phyloP scores from a whole-genome alignment of 2,888 invertebrate species.

The Parasteatoda lunata region DNA sequence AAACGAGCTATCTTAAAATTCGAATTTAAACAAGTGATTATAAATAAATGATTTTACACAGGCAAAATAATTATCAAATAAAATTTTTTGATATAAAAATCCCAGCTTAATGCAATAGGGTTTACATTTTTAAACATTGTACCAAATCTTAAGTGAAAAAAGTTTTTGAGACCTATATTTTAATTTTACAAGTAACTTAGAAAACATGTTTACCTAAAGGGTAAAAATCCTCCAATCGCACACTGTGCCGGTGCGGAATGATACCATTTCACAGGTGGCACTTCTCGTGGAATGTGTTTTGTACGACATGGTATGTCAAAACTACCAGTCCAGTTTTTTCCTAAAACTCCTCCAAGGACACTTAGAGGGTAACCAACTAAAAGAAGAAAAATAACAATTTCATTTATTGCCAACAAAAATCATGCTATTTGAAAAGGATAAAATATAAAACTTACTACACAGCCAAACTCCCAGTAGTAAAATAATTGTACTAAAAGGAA shows the following conservation, averaged over 20 bases:
- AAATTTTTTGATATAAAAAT: too few species aligned
- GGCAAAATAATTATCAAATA: too few species aligned
- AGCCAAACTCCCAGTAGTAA: constrained; percentile 76
- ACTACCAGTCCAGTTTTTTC: constrained; percentile 75
- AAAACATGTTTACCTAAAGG: constrained; percentile 75
- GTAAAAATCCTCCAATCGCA: constrained; percentile 77
- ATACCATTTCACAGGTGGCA: constrained; percentile 76
- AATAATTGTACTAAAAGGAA: constrained; percentile 76
- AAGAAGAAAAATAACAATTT: constrained; percentile 50
- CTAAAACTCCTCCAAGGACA: constrained; percentile 77
- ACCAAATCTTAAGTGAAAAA: too few species aligned
- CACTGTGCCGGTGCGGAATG: constrained; percentile 75
- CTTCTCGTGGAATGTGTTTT: constrained; percentile 77
- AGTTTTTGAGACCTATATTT: not conserved
- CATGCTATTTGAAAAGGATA: not conserved
- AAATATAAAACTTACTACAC: constrained; percentile 68
- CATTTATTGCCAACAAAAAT: not conserved
- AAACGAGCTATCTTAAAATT: too few species aligned
- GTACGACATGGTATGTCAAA: constrained; percentile 77
- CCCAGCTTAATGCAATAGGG: too few species aligned
- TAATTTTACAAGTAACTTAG: not conserved
- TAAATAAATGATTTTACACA: too few species aligned
- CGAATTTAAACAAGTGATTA: too few species aligned
- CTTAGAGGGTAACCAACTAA: constrained; percentile 77
- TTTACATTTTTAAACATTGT: too few species aligned